Base-by-base conservation (phyloP, 2,888 invertebrate genomes). In the Pteria penguin region DNA sequence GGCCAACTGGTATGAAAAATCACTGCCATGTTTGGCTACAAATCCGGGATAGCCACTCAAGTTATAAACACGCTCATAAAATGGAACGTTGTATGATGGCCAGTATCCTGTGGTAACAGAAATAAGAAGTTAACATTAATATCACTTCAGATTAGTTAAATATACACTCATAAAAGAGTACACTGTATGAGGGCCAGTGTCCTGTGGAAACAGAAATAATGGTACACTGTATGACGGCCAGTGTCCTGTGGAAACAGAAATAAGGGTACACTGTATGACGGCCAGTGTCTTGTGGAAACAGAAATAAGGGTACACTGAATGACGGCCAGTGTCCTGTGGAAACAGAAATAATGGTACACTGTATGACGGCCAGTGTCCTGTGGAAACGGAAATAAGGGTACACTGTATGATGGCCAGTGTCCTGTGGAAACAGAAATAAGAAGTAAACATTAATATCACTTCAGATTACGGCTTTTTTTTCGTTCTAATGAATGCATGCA, bases 181-280 rank as follows among this genome's bases (percentile, higher is more conserved):
- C 87, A 81, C 92, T 92, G 78, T 92, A 92, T 3, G 91, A 91
- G 24, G 92, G 87, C 89, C 90, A 92, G 75, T 92, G 91, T 27
- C 90, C 90, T 89, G 75, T 36, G 78, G 82, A 32, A 14, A 80
- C 29, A 24, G 27, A 54, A 26, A 27, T 26, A 26, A 92, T 27
- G 92, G 92, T 11, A 91, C 87, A 81, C 92, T 92, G 79, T 92
- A 92, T 2, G 91, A 91, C 24, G 92, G 87, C 89, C 90, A 92
- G 75, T 92, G 91, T 26, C 90, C 90, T 89, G 75, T 36, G 78
- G 82, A 32, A 14, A 80, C 29, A 24, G 27, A 54, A 26, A 27
- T 26, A 26, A 92, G 24, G 92, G 92, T 11, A 91, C 87, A 81
- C 92, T 92, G 79, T 92, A 92, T 2, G 91, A 91, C 24, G 92